These are phyloP conservation scores for Morus bassanus DNA, from an alignment of 2,797 vertebrate species.

Conservation along the genomic window DNA sequence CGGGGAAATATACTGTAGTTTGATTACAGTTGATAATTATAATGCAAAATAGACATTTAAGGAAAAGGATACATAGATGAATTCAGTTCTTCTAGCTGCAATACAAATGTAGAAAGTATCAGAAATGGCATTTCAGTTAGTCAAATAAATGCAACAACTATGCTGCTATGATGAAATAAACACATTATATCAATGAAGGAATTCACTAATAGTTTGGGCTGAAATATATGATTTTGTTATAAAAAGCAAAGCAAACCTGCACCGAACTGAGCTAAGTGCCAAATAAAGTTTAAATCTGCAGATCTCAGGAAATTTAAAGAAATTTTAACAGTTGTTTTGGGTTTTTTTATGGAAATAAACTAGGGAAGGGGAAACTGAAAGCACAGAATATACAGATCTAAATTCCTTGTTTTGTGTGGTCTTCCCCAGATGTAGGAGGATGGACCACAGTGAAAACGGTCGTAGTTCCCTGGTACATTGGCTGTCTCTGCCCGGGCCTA, in stretches of 20 bases:
- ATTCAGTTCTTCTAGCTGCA: conserved; percentile 97
- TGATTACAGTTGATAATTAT: not conserved
- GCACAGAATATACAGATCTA: not conserved
- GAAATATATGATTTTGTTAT: not conserved
- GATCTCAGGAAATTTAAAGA: not conserved
- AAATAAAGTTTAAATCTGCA: not conserved
- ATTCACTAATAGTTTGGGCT: not conserved
- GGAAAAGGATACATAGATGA: conserved; percentile 98
- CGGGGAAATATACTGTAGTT: not conserved
- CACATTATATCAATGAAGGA: not conserved
- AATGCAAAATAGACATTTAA: not conserved
- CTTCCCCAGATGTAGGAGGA: not conserved
- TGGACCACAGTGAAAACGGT: not conserved
- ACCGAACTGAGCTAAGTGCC: not conserved
- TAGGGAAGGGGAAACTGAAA: not conserved
- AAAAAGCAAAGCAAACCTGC: not conserved
- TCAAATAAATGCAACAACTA: not conserved
- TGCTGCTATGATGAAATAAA: not conserved
- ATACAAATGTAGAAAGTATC: conserved; percentile 15
- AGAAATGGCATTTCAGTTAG: not conserved
- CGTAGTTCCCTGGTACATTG: fast-evolving
- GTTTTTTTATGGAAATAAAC: not conserved
- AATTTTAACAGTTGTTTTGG: not conserved
- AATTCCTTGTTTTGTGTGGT: not conserved
- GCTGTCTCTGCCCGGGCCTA: not conserved